Evolutionary conservation across 2,113 vertebrate genomes (phyloP).

Genomic region (Chloebia gouldiae): DNA sequence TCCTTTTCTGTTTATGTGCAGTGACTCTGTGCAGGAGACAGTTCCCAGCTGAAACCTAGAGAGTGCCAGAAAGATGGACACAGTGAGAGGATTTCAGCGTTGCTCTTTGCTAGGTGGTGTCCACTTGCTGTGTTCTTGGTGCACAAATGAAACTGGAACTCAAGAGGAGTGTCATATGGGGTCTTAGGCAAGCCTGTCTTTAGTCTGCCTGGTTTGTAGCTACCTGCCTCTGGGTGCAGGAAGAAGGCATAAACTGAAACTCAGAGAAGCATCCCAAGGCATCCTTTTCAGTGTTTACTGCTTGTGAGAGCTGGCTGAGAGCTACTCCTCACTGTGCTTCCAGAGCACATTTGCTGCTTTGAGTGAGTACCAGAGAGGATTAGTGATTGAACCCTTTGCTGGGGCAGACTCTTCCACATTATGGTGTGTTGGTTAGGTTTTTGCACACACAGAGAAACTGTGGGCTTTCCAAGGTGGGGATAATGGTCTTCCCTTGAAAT

Average conservation of each 20-base stretch:
- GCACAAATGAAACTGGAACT: neutral
- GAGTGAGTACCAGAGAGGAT: neutral
- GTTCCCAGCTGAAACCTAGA: neutral
- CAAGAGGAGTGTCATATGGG: neutral
- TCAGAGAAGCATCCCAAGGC: neutral
- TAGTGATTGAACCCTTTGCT: neutral
- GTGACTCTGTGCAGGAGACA: neutral
- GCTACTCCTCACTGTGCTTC: neutral
- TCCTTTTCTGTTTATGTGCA: neutral
- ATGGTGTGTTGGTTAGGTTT: neutral
- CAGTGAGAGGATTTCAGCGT: neutral
- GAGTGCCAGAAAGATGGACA: neutral
- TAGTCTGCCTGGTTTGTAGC: neutral
- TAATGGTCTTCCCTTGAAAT: neutral
- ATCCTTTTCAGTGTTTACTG: neutral
- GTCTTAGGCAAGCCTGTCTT: neutral
- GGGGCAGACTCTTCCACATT: neutral
- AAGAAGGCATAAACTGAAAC: neutral
- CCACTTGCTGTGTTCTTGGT: neutral
- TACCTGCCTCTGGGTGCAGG: neutral
- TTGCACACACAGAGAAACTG: neutral
- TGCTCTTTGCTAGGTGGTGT: neutral
- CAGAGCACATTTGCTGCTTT: neutral
- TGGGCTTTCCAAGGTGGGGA: neutral
- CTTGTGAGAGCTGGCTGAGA: neutral